Evolutionary conservation across 2,888 invertebrate genomes (phyloP).

Genomic region (Coleophora flavipennella): DNA sequence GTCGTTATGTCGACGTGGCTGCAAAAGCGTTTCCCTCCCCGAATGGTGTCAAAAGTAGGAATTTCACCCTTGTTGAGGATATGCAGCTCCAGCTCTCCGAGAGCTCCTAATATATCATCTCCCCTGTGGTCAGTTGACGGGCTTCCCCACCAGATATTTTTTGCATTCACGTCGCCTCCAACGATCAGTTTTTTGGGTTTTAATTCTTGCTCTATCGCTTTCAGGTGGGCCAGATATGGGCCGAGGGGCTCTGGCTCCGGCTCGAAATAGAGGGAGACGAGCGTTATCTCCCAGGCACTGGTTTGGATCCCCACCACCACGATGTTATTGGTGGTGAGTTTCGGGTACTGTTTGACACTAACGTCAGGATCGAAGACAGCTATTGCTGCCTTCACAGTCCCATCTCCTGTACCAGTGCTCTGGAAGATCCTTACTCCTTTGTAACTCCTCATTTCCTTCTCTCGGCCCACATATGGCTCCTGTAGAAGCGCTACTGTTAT

Average conservation of each 20-base stretch:
- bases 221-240: slow-evolving; percentile 8
- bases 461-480: no score
- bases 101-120: slow-evolving; percentile 4
- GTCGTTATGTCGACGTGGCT: slow-evolving; percentile 21
- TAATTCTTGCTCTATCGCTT: not conserved
- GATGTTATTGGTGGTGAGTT: slow-evolving; percentile 18
- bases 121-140: slow-evolving; percentile 9
- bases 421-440: no score
- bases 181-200: not conserved
- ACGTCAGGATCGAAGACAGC: no score
- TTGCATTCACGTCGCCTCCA: slow-evolving; percentile 15
- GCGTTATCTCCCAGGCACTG: slow-evolving; percentile 7
- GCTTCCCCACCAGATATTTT: slow-evolving; percentile 16
- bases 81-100: slow-evolving; percentile 13
- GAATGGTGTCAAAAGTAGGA: slow-evolving; percentile 19
- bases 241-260: slow-evolving; percentile 6
- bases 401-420: no score
- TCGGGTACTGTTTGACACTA: no score
- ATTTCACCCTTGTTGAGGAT: slow-evolving; percentile 17
- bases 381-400: no score
- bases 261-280: slow-evolving; percentile 16
- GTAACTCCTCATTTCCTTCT: no score
- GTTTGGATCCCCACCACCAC: slow-evolving; percentile 9
- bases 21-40: slow-evolving; percentile 7
- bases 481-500: no score